Conservation (phyloP, 1,140 invertebrate species). For the Aculops lycopersici region DNA sequence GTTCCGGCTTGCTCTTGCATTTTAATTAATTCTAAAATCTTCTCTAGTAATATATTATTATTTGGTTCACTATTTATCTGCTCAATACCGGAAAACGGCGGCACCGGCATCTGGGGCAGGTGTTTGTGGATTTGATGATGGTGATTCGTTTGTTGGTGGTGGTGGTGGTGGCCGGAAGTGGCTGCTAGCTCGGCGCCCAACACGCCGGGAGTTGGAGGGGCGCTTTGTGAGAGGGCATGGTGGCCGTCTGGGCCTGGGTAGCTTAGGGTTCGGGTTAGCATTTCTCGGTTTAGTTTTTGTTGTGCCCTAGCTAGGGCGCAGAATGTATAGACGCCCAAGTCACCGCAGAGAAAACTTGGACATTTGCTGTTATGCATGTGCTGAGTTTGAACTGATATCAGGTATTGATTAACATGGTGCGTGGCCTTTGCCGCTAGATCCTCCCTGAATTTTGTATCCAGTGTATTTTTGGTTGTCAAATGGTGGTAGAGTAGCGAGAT, state of each 20-base stretch:
- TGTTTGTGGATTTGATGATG: neutral
- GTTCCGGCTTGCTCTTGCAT: conserved; percentile 14
- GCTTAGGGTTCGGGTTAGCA: neutral
- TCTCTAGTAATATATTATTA: neutral
- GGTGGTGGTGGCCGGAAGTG: neutral
- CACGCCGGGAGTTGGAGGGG: neutral
- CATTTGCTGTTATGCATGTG: neutral
- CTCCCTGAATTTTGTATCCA: neutral
- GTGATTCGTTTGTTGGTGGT: neutral
- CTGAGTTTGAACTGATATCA: neutral
- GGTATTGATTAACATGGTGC: neutral
- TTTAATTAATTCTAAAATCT: neutral
- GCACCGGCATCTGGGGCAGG: neutral
- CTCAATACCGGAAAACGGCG: neutral
- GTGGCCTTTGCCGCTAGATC: neutral
- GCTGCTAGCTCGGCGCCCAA: neutral
- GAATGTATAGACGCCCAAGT: neutral
- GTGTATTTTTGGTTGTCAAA: neutral
- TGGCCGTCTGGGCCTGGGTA: neutral
- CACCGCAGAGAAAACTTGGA: neutral
- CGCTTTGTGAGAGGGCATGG: neutral
- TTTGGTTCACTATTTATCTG: neutral
- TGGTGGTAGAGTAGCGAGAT: neutral
- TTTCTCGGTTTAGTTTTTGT: neutral
- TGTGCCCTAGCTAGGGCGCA: neutral